These are phyloP conservation scores for Pemphredon lugubris DNA, from an alignment of 2,888 invertebrate species.

Conservation along the genomic window DNA sequence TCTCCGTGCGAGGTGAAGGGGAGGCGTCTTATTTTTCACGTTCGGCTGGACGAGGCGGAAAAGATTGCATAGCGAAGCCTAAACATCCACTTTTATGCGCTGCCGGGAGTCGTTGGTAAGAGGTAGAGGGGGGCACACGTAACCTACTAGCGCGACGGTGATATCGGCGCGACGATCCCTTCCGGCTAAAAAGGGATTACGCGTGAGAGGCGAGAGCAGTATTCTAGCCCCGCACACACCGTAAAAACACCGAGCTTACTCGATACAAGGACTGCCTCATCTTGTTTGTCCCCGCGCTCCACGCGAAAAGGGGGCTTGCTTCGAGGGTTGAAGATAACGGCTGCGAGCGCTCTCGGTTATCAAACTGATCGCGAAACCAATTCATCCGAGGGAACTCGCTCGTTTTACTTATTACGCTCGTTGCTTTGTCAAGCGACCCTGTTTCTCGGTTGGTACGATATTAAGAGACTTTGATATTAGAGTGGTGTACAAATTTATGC, in stretches of 20 bases:
- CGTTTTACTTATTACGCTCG: background rate
- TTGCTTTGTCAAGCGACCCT: no score
- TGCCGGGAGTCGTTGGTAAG: background rate
- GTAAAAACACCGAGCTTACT: constrained; percentile 55
- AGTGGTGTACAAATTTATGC: no score
- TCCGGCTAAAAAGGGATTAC: constrained; percentile 38
- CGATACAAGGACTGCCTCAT: constrained; percentile 49
- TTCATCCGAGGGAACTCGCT: background rate
- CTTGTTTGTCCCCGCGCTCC: constrained; percentile 33
- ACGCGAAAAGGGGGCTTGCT: background rate
- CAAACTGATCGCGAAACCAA: constrained; percentile 5
- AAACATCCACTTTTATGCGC: constrained; percentile 23
- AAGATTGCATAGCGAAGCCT: constrained; percentile 19
- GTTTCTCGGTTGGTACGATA: no score
- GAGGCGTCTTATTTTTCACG: constrained; percentile 1
- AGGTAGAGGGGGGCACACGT: background rate
- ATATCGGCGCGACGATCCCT: constrained; percentile 21
- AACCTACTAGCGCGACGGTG: background rate
- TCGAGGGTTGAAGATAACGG: constrained; percentile 22
- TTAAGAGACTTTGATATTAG: no score
- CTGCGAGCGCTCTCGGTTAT: constrained; percentile 15
- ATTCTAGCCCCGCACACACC: constrained; percentile 48
- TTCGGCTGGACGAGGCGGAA: constrained; percentile 1
- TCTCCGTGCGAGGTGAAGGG: background rate
- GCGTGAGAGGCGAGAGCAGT: constrained; percentile 38